Base-by-base conservation (phyloP, 2,888 invertebrate species). In the Caenorhabditis sp. region DNA sequence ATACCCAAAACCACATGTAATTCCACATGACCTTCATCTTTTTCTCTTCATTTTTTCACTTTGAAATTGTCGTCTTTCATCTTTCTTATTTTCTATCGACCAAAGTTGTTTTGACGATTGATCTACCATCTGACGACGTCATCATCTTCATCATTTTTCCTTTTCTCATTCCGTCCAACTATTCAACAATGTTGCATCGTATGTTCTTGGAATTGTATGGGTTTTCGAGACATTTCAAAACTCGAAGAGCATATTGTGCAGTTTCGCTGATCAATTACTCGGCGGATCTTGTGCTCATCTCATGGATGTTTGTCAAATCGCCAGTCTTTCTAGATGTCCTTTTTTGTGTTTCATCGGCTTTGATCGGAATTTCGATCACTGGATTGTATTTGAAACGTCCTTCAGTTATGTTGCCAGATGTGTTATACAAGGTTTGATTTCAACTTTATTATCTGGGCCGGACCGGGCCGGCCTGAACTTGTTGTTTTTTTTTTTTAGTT, bases 381-480 rank as follows among this genome's bases (percentile, higher is more conserved):
- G 68, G 65, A 8, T 51, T 77, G 19, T 77, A 77, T 36, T 61
- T 77, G 31, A 71, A 69, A 43, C 54, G 68, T 31, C 77, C 77
- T 1, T 58, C 67, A n/a, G 58, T 74, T 27, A 77, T 77, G 74
- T 31, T 77, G 1, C 77, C 77, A 0, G 77, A 77, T 58, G 65
- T 75, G 3, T 6, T 75, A 8, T 77, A 69, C 37, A 77, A 77
- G 43, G 77, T 75, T n/a, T n/a, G n/a, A n/a, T n/a, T n/a, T n/a
- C n/a, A n/a, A n/a, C n/a, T n/a, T n/a, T n/a, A n/a, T n/a, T n/a
- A n/a, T n/a, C n/a, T n/a, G n/a, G n/a, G n/a, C n/a, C n/a, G n/a
- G n/a, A n/a, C n/a, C n/a, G n/a, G n/a, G n/a, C n/a, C n/a, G n/a
- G n/a, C n/a, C n/a, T n/a, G n/a, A n/a, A n/a, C n/a, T n/a, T n/a